These are phyloP conservation scores for Ambastaia sidthimunki DNA, from an alignment of 2,797 vertebrate species.

Conservation along the genomic window DNA sequence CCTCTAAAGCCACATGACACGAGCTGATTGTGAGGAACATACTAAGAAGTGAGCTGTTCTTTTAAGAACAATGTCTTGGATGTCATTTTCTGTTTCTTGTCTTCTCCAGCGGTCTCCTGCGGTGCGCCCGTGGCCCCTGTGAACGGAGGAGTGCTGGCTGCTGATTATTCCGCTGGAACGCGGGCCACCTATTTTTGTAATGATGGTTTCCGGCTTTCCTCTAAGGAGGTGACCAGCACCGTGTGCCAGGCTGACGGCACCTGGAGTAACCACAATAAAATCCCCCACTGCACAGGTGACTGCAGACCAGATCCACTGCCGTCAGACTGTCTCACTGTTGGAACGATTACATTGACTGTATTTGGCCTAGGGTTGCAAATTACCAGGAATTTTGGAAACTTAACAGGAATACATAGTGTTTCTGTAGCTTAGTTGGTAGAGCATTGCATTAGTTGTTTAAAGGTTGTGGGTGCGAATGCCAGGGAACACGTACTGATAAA, in stretches of 20 bases:
- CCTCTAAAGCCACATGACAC: background rate
- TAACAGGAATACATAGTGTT: too few relatives aligned
- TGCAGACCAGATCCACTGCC: background rate
- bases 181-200: conserved; percentile 96
- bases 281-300: conserved; percentile 93
- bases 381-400: too few relatives aligned
- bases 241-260: conserved; percentile 94
- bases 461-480: too few relatives aligned
- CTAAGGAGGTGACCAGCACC: conserved; percentile 95
- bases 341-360: background rate
- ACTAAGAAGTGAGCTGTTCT: background rate
- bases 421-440: too few relatives aligned
- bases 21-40: background rate
- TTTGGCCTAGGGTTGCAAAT: background rate
- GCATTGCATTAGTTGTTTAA: too few relatives aligned
- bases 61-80: background rate
- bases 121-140: conserved; percentile 90
- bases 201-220: conserved; percentile 92
- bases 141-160: conserved; percentile 93
- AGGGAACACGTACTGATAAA: too few relatives aligned
- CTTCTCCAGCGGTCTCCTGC: conserved; percentile 89
- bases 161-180: conserved; percentile 95
- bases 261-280: conserved; percentile 99
- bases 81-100: background rate
- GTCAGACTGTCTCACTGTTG: background rate